phyloP scores from a whole-genome alignment of 2,888 invertebrate species.

The Cryptops parisi region DNA sequence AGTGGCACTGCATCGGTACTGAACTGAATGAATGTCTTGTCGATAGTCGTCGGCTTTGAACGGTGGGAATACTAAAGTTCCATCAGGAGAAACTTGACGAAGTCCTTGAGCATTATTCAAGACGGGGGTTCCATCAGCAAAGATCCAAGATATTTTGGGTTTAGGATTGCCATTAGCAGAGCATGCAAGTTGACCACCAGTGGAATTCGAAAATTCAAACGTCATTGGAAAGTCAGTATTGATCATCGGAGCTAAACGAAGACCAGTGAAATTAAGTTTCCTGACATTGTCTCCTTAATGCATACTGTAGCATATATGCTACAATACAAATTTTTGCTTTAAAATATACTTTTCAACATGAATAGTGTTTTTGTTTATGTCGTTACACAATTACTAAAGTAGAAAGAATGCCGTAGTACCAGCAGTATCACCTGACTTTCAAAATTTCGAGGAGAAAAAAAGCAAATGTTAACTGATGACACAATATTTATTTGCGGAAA shows the following conservation, averaged over 20 bases:
- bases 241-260: neutral
- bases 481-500: no score
- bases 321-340: no score
- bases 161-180: constrained; percentile 26
- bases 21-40: constrained; percentile 24
- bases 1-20: constrained; percentile 22
- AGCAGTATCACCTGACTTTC: no score
- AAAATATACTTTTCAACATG: no score
- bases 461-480: no score
- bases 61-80: constrained; percentile 22
- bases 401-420: no score
- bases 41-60: constrained; percentile 14
- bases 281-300: no score
- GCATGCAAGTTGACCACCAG: constrained; percentile 27
- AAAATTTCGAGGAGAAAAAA: no score
- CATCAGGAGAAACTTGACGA: constrained; percentile 23
- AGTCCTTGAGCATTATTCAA: constrained; percentile 22
- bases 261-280: no score
- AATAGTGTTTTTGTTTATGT: no score
- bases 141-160: constrained; percentile 26
- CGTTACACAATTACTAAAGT: no score
- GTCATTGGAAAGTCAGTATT: neutral
- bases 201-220: constrained; percentile 27
- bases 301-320: no score
- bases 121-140: constrained; percentile 24